Evolutionary conservation across 2,888 invertebrate genomes (phyloP), one percentile per base, ranked within the genome.

Genomic region (Gortyna flavago): DNA sequence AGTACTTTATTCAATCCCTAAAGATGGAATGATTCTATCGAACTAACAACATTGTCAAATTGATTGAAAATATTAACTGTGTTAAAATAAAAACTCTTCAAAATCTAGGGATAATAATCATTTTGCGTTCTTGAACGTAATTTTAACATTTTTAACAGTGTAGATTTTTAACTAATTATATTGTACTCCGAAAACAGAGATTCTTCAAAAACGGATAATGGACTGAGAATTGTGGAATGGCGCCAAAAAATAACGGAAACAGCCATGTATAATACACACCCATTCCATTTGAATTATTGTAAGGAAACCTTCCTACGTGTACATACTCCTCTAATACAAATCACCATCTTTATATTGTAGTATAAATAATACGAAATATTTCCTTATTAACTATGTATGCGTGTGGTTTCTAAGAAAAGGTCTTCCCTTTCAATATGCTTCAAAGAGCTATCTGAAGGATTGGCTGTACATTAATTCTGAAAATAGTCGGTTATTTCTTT

Each of bases 201-300:
- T 83, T 83, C 77, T 75, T 86, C 76, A 87, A 80, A 87, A 80
- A 77, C 71, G 69, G 67, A 79, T 77, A 68, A 82, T 74, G 79
- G 77, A 81, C 77, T 78, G 75, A 48, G 80, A 44, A 76, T 61
- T 66, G 62, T 88, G 85, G 87, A 81, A 66, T 81, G 69, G 73
- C 72, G 87, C 87, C 87, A 87, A 86, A 88, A 86, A 80, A 74
- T 75, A 72, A 76, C 79, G 79, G 77, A 88, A 80, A 67, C 75
- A 83, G 67, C 67, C 75, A 74, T 79, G 72, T 75, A 77, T 78
- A 73, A 72, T 73, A 86, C 73, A 80, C 67, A 72, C 32, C 67
- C 68, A 82, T 84, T 88, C 61, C 70, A 80, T 81, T 81, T 88
- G 78, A 85, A 68, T 85, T 87, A 88, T 85, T 66, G 73, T 74